Base-by-base conservation (phyloP, 2,888 invertebrate genomes). In the Trilocha varians region DNA sequence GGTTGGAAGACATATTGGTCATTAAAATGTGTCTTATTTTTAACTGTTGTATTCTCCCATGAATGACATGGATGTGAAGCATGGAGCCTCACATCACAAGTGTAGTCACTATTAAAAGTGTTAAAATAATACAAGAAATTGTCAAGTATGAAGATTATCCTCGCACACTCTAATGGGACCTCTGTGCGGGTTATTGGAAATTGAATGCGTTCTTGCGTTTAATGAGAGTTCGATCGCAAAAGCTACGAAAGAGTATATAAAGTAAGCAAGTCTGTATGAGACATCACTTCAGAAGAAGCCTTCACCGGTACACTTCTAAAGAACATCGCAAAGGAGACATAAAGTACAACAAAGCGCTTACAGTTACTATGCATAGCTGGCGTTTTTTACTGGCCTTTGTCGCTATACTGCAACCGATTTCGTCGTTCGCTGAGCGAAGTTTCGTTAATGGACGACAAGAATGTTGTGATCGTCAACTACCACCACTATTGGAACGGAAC, bases 291-390 rank as follows among this genome's bases (percentile, higher is more conserved):
- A 68, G 64, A 68, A 73, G 69, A 64, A 69, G 59, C 71, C 63
- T 65, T 62, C 72, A 51, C 51, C 61, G 66, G 70, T 62, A 50
- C 47, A 65, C 73, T 71, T 65, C 63, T 65, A 62, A 62, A 57
- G 58, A 45, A 55, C 52, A 57, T 50, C 57, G 57, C 57, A 51
- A 64, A 61, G 52, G 57, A 65, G 57, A 63, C n/a, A n/a, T n/a
- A 54, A 57, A 52, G 52, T 44, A 39, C 46, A 43, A 48, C 37
- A 43, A 46, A 42, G 36, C 55, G 66, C 59, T 64, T 65, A 63
- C 72, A 62, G 78, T 78, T 70, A 84, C 76, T 83, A 85, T 85
- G 85, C 69, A 83, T 83, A 77, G 76, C 71, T 80, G 83, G 82
- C 69, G 73, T 78, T 77, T 83, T 59, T 69, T 78, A 52, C 65